Evolutionary conservation across 2,888 invertebrate species (phyloP), one percentile per base, ranked within the genome.

Genomic region (Abrostola triplasia): DNA sequence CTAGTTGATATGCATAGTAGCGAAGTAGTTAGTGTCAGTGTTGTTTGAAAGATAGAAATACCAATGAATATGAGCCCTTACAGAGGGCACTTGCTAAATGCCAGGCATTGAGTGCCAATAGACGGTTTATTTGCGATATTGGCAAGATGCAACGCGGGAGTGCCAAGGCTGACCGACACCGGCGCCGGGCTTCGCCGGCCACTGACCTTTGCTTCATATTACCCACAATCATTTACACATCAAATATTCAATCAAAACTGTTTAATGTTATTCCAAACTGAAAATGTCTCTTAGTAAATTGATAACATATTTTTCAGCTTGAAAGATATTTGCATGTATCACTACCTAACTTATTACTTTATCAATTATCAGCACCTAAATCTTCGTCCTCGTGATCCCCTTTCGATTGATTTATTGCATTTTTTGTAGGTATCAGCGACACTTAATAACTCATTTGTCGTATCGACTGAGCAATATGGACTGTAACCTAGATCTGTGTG

Each of bases 61-160:
- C 77, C 73, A 77, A 78, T 82, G 79, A 81, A 85, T 83, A 83
- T 70, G 72, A 85, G 84, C 89, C 87, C 86, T 87, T 88, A 87
- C 85, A 81, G 84, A 88, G 88, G 88, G 88, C 88, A 86, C 86
- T 85, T 85, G 84, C 81, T 80, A 83, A 82, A 86, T 92, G 92
- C 92, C 92, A 91, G 89, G 86, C 86, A 69, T 73, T 81, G 80
- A 86, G 85, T 93, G 93, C 93, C 94, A 94, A 92, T 93, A 86
- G 82, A 79, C 85, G 86, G 92, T 91, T 92, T 94, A 94, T 94
- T 94, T 94, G 92, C 88, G 91, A 92, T 90, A 90, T 93, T 94
- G 94, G 94, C 94, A 93, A 86, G 86, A 79, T 78, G 81, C 75
- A 77, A 71, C 77, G 79, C 80, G 79, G 84, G 79, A 86, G 85